Evolutionary conservation across 2,888 invertebrate species (phyloP).

Genomic region (Sympetrum striolatum): DNA sequence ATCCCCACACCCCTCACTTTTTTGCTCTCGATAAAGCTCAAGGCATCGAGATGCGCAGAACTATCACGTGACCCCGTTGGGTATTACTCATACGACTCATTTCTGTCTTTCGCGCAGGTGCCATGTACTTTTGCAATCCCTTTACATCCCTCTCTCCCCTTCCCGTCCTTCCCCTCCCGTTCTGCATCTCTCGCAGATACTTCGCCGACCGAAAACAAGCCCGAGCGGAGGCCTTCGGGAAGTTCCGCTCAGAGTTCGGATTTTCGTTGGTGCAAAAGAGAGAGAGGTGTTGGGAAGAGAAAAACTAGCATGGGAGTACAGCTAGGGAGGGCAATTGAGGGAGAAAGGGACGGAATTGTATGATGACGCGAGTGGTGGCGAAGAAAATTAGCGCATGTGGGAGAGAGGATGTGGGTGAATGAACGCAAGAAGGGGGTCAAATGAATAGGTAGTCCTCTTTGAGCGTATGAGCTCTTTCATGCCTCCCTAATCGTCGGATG

Average conservation of each 20-base stretch:
- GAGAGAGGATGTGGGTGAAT: background rate
- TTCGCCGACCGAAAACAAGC: background rate
- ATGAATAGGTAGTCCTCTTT: background rate
- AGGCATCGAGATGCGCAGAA: too few species aligned
- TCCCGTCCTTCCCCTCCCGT: background rate
- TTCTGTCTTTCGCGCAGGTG: too few species aligned
- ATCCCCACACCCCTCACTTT: background rate
- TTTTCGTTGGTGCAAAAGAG: constrained; percentile 18
- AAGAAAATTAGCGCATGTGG: background rate
- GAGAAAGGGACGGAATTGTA: background rate
- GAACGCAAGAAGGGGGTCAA: background rate
- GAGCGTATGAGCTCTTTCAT: background rate
- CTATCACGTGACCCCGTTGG: too few species aligned
- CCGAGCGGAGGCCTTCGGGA: constrained; percentile 3
- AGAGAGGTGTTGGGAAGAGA: background rate
- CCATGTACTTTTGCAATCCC: too few species aligned
- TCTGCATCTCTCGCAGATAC: background rate
- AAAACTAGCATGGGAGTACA: too few species aligned
- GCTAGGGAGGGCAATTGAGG: background rate
- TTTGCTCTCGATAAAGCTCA: too few species aligned
- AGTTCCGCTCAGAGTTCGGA: background rate
- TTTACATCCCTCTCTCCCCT: background rate
- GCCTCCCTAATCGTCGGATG: too few species aligned
- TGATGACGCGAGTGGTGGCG: background rate
- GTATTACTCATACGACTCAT: too few species aligned